Evolutionary conservation across 2,113 vertebrate species (phyloP).

Genomic region (Geococcyx californianus): DNA sequence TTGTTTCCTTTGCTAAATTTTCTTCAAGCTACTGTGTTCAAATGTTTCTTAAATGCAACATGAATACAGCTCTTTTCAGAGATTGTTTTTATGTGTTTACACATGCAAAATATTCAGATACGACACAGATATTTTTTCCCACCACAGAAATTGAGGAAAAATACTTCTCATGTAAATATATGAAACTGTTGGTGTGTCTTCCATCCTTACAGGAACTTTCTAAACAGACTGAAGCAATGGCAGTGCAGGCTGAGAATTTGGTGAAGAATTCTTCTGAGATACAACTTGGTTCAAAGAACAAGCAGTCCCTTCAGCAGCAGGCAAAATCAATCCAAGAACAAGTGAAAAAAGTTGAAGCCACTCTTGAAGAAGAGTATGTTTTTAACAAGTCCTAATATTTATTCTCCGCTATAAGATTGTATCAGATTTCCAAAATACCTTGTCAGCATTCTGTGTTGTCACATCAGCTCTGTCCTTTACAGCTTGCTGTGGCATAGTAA

Average conservation of each 20-base stretch:
- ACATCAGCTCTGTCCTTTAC: slow-evolving; percentile 53
- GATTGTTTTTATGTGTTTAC: background rate
- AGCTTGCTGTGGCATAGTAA: slow-evolving; percentile 45
- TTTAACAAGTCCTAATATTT: slow-evolving; percentile 74
- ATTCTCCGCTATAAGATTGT: slow-evolving; percentile 55
- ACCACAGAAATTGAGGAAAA: background rate
- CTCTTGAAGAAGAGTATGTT: slow-evolving; percentile 89
- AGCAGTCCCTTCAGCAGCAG: slow-evolving; percentile 82
- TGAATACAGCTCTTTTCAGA: background rate
- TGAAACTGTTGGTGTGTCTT: background rate
- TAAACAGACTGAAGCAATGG: slow-evolving; percentile 78
- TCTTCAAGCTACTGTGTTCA: background rate
- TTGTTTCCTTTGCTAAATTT: background rate
- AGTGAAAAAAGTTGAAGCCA: slow-evolving; percentile 81
- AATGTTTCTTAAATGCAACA: background rate
- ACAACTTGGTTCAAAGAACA: slow-evolving; percentile 84
- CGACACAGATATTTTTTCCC: background rate
- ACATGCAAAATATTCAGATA: background rate
- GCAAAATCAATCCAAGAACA: slow-evolving; percentile 83
- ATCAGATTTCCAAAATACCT: slow-evolving; percentile 42
- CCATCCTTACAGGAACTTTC: slow-evolving; percentile 81
- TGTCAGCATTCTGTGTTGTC: slow-evolving; percentile 34
- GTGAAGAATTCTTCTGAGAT: slow-evolving; percentile 87
- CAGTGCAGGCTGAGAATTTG: slow-evolving; percentile 80
- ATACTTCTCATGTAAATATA: background rate